phyloP scores from a whole-genome alignment of 2,797 vertebrate genomes.

The Prunella strophiata region DNA sequence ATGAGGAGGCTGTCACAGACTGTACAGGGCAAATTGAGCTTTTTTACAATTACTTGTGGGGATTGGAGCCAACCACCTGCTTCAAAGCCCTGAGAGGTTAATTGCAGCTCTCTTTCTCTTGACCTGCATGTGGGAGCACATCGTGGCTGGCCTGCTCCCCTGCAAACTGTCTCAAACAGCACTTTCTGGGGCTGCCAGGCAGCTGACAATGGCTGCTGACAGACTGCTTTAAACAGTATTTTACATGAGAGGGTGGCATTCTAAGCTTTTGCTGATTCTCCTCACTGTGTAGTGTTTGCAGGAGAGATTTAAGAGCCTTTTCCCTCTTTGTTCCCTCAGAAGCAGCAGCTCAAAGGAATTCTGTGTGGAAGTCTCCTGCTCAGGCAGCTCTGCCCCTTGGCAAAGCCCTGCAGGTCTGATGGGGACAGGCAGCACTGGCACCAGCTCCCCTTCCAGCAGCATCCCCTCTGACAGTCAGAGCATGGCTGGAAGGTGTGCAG shows the following conservation, averaged over 20 bases:
- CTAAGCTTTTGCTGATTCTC: neutral
- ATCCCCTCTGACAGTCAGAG: neutral
- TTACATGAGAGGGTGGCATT: neutral
- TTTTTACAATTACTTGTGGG: slow-evolving; percentile 6
- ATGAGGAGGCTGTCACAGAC: neutral
- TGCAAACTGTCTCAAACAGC: neutral
- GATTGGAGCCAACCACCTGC: slow-evolving; percentile 3
- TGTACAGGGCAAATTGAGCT: neutral
- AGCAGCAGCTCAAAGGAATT: neutral
- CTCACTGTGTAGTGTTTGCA: neutral
- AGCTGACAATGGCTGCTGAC: neutral
- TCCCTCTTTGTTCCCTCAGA: neutral
- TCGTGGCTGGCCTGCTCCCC: neutral
- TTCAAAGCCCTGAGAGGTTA: slow-evolving; percentile 2
- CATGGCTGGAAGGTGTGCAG: neutral
- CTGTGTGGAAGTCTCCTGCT: neutral
- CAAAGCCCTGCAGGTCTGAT: neutral
- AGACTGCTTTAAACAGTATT: neutral
- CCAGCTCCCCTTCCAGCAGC: neutral
- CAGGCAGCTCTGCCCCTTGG: neutral
- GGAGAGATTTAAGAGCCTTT: neutral
- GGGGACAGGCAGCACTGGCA: neutral
- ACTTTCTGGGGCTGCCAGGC: neutral
- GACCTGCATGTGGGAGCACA: neutral
- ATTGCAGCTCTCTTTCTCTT: slow-evolving; percentile 13